Evolutionary conservation across 2,113 vertebrate genomes (phyloP).

Genomic region (Sapajus apella): DNA sequence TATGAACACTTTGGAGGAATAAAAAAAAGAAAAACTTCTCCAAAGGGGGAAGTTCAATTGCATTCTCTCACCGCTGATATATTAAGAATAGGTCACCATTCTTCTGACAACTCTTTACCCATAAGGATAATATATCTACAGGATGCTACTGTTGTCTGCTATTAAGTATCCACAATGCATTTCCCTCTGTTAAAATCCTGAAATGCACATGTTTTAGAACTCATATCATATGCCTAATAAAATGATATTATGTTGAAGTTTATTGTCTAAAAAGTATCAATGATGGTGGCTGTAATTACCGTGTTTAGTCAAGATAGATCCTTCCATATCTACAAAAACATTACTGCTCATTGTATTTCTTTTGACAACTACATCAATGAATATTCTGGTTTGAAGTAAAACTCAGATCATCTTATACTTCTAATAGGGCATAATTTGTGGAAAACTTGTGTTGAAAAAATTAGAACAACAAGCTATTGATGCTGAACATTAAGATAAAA

Average conservation of each 20-base stretch:
- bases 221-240: not conserved
- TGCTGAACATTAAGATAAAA: not conserved
- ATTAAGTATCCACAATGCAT: not conserved
- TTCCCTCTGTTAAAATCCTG: not conserved
- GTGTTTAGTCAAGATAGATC: not conserved
- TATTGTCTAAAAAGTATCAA: not conserved
- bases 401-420: not conserved
- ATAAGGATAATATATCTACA: not conserved
- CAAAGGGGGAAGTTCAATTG: not conserved
- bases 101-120: not conserved
- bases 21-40: not conserved
- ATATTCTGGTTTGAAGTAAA: not conserved
- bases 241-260: not conserved
- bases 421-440: not conserved
- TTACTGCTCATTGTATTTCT: not conserved
- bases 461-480: not conserved
- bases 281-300: not conserved
- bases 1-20: not conserved
- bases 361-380: not conserved
- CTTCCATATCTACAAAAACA: not conserved
- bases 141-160: not conserved
- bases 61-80: not conserved
- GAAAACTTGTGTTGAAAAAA: not conserved
- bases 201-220: not conserved
- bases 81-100: not conserved